Evolutionary conservation across 2,888 invertebrate species (phyloP).

Genomic region (Agapetus fuscipes): DNA sequence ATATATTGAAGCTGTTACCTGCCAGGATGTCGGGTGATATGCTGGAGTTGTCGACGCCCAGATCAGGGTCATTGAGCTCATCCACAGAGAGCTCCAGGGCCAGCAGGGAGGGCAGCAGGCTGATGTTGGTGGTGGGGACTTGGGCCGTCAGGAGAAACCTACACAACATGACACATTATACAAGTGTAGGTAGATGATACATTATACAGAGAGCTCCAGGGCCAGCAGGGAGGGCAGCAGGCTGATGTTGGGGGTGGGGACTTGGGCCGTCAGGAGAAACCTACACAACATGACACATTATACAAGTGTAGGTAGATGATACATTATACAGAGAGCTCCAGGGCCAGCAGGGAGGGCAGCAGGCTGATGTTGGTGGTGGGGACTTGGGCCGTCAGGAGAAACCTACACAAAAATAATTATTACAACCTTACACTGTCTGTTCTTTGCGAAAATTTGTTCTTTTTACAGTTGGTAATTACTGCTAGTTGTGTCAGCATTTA

Average conservation of each 20-base stretch:
- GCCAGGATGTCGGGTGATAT: neutral
- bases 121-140: conserved; percentile 36
- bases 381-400: conserved; percentile 43
- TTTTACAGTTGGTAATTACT: no score
- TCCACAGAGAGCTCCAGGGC: conserved; percentile 34
- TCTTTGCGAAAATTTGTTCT: no score
- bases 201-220: conserved; percentile 29
- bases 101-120: conserved; percentile 30
- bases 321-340: conserved; percentile 30
- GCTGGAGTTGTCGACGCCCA: conserved; percentile 6
- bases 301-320: neutral
- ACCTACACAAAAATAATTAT: conserved; percentile 27
- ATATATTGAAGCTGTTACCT: no score
- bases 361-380: conserved; percentile 33
- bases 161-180: conserved; percentile 1
- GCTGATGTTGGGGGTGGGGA: conserved; percentile 35
- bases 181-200: neutral
- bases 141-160: conserved; percentile 46
- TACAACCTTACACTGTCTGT: no score
- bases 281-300: conserved; percentile 24
- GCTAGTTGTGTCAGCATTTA: no score
- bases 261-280: conserved; percentile 44
- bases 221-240: conserved; percentile 33
- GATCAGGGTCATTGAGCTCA: conserved; percentile 3
- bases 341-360: conserved; percentile 32